These are phyloP conservation scores for Spheniscus mendiculus DNA, from an alignment of 2,113 vertebrate species.

Conservation along the genomic window DNA sequence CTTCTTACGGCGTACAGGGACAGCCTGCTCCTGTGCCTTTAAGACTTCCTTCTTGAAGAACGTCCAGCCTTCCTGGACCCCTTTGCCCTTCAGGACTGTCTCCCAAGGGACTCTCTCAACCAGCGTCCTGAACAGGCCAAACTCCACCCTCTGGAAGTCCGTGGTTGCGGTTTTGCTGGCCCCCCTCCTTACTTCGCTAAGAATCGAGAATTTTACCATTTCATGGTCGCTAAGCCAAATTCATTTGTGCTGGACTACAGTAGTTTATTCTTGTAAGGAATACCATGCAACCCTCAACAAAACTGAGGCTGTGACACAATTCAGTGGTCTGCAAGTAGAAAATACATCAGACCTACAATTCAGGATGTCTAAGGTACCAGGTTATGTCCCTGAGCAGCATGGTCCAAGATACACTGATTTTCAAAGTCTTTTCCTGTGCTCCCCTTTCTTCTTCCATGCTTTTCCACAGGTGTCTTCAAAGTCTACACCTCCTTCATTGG, in stretches of 20 bases:
- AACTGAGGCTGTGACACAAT: not conserved
- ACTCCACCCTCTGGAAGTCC: too few relatives aligned
- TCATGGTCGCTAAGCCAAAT: not conserved
- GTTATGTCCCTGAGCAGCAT: not conserved
- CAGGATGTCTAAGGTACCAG: not conserved
- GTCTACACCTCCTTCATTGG: not conserved
- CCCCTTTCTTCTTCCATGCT: not conserved
- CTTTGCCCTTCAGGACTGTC: too few relatives aligned
- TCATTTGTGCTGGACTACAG: not conserved
- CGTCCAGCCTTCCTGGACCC: too few relatives aligned
- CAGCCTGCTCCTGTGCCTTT: too few relatives aligned
- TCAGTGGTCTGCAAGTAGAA: not conserved
- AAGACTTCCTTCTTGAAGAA: too few relatives aligned
- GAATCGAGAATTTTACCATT: too few relatives aligned
- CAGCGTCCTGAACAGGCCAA: too few relatives aligned
- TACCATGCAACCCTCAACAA: fast-evolving
- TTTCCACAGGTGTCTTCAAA: not conserved
- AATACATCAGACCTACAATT: not conserved
- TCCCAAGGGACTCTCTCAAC: too few relatives aligned
- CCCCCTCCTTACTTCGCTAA: too few relatives aligned
- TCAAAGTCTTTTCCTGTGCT: not conserved
- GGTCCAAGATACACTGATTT: not conserved
- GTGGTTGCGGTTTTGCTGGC: too few relatives aligned
- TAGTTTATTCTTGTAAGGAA: not conserved
- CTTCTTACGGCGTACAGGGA: too few relatives aligned